These are phyloP conservation scores for Metallyticus violacea DNA, from an alignment of 2,888 invertebrate species.

Conservation along the genomic window DNA sequence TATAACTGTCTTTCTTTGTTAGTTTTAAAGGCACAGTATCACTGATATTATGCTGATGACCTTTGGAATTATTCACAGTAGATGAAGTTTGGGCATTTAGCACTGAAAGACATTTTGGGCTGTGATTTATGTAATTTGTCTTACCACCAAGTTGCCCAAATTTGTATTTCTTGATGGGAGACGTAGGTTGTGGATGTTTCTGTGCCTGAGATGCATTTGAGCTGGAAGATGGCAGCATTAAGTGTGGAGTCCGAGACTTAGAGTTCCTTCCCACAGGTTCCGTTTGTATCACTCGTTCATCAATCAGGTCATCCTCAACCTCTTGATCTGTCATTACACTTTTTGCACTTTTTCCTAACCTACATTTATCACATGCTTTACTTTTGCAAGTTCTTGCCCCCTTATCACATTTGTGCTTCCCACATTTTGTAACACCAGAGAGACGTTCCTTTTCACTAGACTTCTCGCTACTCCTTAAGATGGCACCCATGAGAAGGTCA, in stretches of 20 bases:
- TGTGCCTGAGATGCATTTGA: not conserved
- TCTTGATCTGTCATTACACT: not conserved
- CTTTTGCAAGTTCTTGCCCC: not conserved
- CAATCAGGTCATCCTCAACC: not conserved
- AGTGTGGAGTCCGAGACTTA: not conserved
- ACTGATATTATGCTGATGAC: not conserved
- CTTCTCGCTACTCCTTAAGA: slow-evolving; percentile 50
- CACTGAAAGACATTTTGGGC: slow-evolving; percentile 17
- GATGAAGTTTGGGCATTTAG: too few relatives aligned
- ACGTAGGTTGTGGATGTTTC: not conserved
- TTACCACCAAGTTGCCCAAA: not conserved
- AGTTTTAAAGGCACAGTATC: not conserved
- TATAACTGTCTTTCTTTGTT: not conserved
- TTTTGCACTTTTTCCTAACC: not conserved
- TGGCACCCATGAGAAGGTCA: slow-evolving; percentile 55
- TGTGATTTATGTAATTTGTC: not conserved
- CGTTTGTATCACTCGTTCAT: slow-evolving; percentile 1
- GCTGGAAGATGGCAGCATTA: not conserved
- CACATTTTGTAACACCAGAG: not conserved
- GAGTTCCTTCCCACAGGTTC: not conserved
- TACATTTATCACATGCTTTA: slow-evolving; percentile 1
- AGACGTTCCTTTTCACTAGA: slow-evolving; percentile 41
- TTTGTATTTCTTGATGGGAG: not conserved
- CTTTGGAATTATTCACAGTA: not conserved
- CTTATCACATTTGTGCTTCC: not conserved